phyloP scores from a whole-genome alignment of 2,113 vertebrate species.

The Phrynocephalus versicolor region DNA sequence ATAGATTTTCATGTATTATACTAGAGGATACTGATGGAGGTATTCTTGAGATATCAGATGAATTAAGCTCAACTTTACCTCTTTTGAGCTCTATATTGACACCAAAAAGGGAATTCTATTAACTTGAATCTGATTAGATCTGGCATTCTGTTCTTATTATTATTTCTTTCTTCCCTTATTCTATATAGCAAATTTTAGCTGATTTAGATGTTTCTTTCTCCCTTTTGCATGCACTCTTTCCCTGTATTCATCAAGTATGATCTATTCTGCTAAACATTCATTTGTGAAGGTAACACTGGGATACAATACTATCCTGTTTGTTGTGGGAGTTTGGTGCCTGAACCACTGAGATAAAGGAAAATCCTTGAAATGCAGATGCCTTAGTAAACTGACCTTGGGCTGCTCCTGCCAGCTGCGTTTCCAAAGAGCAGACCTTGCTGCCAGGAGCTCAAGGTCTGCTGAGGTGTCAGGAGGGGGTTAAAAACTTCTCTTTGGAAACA shows the following conservation, averaged over 20 bases:
- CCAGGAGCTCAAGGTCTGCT: too few species aligned
- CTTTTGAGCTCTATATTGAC: neutral
- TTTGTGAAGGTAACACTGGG: neutral
- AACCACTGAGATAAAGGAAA: too few species aligned
- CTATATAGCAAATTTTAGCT: neutral
- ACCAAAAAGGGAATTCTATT: neutral
- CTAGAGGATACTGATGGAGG: neutral
- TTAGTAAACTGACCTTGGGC: too few species aligned
- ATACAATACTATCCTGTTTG: too few species aligned
- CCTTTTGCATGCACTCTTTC: neutral
- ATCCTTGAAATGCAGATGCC: too few species aligned
- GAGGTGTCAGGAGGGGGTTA: too few species aligned
- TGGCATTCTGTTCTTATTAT: neutral
- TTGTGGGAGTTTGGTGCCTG: too few species aligned
- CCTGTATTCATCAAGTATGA: neutral
- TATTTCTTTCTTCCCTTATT: neutral
- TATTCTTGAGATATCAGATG: neutral
- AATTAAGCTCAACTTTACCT: neutral
- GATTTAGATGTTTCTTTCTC: neutral
- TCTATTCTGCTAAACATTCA: neutral
- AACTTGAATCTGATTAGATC: neutral
- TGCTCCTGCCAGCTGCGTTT: too few species aligned
- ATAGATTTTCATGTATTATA: constrained; percentile 23
- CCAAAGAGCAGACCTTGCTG: too few species aligned
- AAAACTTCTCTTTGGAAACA: too few species aligned